Base-by-base conservation (phyloP, 2,888 invertebrate genomes). In the Automeris io region DNA sequence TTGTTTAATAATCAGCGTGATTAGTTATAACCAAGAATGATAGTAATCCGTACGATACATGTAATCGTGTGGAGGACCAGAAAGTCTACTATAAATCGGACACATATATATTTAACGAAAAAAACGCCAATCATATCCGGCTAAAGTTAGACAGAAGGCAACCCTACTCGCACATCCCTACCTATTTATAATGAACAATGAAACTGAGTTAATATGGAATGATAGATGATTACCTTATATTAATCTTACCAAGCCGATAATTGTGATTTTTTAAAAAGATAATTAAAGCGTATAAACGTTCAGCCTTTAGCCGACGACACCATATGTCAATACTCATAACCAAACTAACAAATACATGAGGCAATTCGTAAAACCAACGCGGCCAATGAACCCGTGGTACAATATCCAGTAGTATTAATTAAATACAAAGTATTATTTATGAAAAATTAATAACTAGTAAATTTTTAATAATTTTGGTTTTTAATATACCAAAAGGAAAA, bases 261-360 rank as follows among this genome's bases (percentile, higher is more conserved):
- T 63, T 56, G 57, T 57, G 63, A 60, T 67, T 49, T 42, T 41
- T 36, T 60, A 61, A 51, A 57, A 65, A 54, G 61, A 58, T 61
- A 58, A 66, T 65, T 70, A 70, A 71, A 74, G 69, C 68, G 59
- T 62, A 61, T 53, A 60, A 59, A 55, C 56, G 51, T 47, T 59
- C 57, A 61, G 58, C 57, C 51, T 41, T 26, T 44, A 32, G 47
- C 60, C 49, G 57, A 58, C 41, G 40, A 38, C 40, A 40, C 41
- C n/a, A 34, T 43, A 43, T 39, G 46, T 37, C 23, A 34, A 22
- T 29, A 16, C 22, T 26, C 18, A 35, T 43, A 42, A 44, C 23
- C 11, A 21, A 36, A 36, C 36, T 36, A 42, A 38, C 23, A 39
- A 13, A 22, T 25, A 35, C 33, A 21, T 36, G 22, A 18, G 37